These are phyloP conservation scores for Glossosoma conforme DNA, from an alignment of 1,140 invertebrate genomes.

Conservation along the genomic window DNA sequence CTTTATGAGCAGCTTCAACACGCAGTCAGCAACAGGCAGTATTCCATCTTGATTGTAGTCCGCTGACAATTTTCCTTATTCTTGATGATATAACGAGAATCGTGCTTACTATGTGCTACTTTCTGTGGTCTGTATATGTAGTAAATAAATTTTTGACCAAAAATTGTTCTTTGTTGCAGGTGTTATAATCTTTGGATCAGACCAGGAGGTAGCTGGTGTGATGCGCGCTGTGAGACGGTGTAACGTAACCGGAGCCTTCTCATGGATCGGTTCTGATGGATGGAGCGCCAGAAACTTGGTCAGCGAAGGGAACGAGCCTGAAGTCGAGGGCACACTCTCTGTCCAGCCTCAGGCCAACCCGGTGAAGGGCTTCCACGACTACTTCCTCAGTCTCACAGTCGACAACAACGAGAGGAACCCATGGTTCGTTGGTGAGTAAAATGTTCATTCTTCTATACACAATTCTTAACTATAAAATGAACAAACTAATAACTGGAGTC, in stretches of 20 bases:
- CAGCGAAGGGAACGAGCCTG: constrained; percentile 76
- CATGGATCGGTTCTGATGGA: constrained; percentile 93
- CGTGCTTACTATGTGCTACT: no score
- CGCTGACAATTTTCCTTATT: no score
- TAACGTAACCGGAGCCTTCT: constrained; percentile 86
- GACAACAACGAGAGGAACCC: constrained; percentile 86
- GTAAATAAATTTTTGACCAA: no score
- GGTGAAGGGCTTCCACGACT: constrained; percentile 81
- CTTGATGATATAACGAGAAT: no score
- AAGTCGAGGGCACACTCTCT: constrained; percentile 86
- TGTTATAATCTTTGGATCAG: constrained; percentile 92
- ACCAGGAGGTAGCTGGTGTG: constrained; percentile 91
- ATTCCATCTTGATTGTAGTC: no score
- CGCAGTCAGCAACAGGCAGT: no score
- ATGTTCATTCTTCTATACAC: no score
- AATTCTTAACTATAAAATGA: no score
- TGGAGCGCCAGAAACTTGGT: constrained; percentile 86
- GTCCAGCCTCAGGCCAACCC: constrained; percentile 87
- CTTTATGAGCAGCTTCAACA: no score
- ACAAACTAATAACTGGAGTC: no score
- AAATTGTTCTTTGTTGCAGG: constrained; percentile 55
- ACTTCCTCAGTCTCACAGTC: constrained; percentile 80
- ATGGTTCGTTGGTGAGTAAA: constrained; percentile 82
- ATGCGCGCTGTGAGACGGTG: constrained; percentile 84
- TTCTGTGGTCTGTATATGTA: no score